Evolutionary conservation across 2,888 invertebrate species (phyloP), one percentile per base, ranked within the genome.

Genomic region (Syrista parreyssii): DNA sequence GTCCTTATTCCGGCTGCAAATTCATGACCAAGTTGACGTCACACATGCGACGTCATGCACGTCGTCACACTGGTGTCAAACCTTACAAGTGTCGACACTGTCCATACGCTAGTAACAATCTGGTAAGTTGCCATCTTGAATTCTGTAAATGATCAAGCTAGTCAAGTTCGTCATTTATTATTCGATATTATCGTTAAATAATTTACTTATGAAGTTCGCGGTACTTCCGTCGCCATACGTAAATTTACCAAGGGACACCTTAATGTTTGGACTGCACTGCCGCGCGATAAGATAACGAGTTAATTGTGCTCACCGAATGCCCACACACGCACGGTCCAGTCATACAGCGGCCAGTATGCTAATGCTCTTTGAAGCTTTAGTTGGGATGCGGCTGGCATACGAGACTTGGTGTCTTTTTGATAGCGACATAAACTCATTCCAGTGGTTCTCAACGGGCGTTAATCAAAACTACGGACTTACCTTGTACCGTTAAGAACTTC

Each of bases 61-160:
- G 96, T 6, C 93, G 95, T 34, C 98, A 98, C 90, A 95, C 95
- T 6, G 96, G 96, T 4, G 93, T 94, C 55, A 97, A 97, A 89
- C 97, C 98, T 0, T 98, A 96, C 91, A 93, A 93, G 76, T 98
- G 98, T 91, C 96, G 96, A 0, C 95, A 97, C 89, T 98, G 98
- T 89, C 86, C 92, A 35, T 96, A 95, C 86, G 94, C 94, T 9
- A 96, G 96, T 90, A 97, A 96, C 82, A 95, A 95, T 87, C 93
- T 96, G 93, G 96, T 97, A 91, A 93, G 68, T 55, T 23, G 15
- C 23, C 55, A 55, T 55, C 23, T 55, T 23, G 9, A 0, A 9
- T 55, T 55, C 9, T 6, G 9, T 23, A 55, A 55, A 55, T 23
- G 23, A 23, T 9, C 9, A 23, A 6, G 55, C 55, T 23, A 9